Evolutionary conservation across 2,113 vertebrate species (phyloP), one percentile per base, ranked within the genome.

Genomic region (Pomatorhinus ruficollis): DNA sequence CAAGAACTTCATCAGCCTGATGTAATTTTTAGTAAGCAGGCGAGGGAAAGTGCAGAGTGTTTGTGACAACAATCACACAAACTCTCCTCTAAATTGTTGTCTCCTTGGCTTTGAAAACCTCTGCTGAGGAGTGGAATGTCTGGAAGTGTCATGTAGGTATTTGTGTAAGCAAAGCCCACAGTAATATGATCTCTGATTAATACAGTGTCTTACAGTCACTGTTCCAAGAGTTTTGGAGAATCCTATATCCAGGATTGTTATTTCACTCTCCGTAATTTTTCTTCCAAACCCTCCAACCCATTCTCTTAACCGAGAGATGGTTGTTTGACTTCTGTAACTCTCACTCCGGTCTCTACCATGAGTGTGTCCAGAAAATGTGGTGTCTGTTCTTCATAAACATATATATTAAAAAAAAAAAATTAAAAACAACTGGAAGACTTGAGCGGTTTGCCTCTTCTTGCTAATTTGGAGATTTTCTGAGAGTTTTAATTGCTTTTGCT

Each of bases 401-500:
- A 45, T 28, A 27, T 0, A 33, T 0, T 39, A 39, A 39, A 39
- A 39, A 39, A 24, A 49, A 49, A 49, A 49, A 24, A 50, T 25
- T 24, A 35, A 74, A 72, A 90, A 2, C 39, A 78, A 27, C 31
- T 30, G 54, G 23, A 61, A 63, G 27, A 47, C 24, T 82, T 45
- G 4, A 82, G 37, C 35, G n/a, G 5, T 63, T 66, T 74, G 42
- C 14, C 44, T 75, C 39, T 54, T 76, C 78, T 72, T 68, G 53
- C 45, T 83, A 44, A 68, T 39, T 59, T 17, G 25, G 37, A 5
- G 16, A 2, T 80, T 88, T 75, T 68, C 47, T 65, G 49, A 83
- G 31, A 4, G 15, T 5, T 30, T 68, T 79, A 90, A 79, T 49
- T 92, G 83, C 52, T 94, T 93, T 96, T 95, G 66, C 90, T 94